These are phyloP conservation scores for Limenitis camilla DNA, from an alignment of 2,888 invertebrate species.

Conservation along the genomic window DNA sequence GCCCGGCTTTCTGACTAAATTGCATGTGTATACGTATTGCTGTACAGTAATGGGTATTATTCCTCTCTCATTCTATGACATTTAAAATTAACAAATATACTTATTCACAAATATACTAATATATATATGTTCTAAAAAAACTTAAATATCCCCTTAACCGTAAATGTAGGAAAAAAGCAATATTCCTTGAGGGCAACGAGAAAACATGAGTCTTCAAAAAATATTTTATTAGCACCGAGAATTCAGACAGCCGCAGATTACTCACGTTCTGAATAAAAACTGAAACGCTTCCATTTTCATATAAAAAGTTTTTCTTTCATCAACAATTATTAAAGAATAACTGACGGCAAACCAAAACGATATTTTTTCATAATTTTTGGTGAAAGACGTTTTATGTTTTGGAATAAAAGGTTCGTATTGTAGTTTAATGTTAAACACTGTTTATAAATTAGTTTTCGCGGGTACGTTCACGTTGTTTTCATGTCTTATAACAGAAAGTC, in stretches of 20 bases:
- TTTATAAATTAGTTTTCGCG: too few relatives aligned
- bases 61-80: too few relatives aligned
- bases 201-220: not conserved
- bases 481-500: too few relatives aligned
- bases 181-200: slow-evolving; percentile 6
- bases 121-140: too few relatives aligned
- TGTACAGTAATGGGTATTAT: too few relatives aligned
- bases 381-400: not conserved
- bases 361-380: not conserved
- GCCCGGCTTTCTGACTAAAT: too few relatives aligned
- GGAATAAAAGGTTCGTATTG: too few relatives aligned
- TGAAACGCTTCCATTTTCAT: slow-evolving; percentile 4
- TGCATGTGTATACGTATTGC: too few relatives aligned
- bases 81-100: too few relatives aligned
- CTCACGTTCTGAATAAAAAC: slow-evolving; percentile 3
- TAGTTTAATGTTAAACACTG: too few relatives aligned
- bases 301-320: slow-evolving; percentile 3
- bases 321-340: not conserved
- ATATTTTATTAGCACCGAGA: slow-evolving; percentile 7
- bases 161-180: slow-evolving; percentile 8
- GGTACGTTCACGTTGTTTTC: too few relatives aligned
- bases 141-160: not conserved
- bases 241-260: slow-evolving; percentile 1
- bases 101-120: too few relatives aligned
- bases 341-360: not conserved